Base-by-base conservation (phyloP, 2,888 invertebrate species). In the Dichetophora obliterata region DNA sequence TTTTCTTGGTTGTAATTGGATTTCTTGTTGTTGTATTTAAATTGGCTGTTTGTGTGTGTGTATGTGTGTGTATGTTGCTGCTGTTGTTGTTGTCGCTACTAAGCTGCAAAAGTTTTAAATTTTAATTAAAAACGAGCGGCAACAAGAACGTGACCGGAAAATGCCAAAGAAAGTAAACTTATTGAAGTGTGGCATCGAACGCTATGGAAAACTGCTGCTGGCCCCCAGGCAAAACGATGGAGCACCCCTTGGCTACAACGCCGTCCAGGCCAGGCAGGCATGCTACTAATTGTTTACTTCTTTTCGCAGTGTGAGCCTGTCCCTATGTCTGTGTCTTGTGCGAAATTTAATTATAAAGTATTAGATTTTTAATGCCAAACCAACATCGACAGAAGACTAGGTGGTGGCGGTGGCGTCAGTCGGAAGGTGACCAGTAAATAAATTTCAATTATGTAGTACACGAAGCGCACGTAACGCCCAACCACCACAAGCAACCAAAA, bases 81-180 rank as follows among this genome's bases (percentile, higher is more conserved):
- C 27, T 27, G 37, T 34, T 57, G 54, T 78, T 75, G 37, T 59
- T 77, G 66, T 43, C 77, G 43, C 52, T 57, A 27, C 61, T 34
- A 16, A 37, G 65, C 27, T 37, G 31, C 5, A 66, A 66, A 66
- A 66, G 66, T 52, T 74, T 74, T 61, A 61, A 61, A 61, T 72
- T 72, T 72, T 66, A 74, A 74, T 74, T 74, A 74, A 74, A 73
- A 74, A 43, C 59, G 24, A 71, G 71, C 71, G 57, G 19, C 22
- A 57, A 37, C 37, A 54, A 50, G 71, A 59, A 43, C 71, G 59
- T 59, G 71, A 71, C 71, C 71, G 59, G 43, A 71, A 59, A 66
- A 71, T 27, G 37, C 19, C 43, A 24, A 71, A 48, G 61, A 61
- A 43, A 59, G 48, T 61, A 72, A 68, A 48, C 27, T 9, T 31